Evolutionary conservation across 2,888 invertebrate species (phyloP).

Genomic region (Baronia brevicornis): DNA sequence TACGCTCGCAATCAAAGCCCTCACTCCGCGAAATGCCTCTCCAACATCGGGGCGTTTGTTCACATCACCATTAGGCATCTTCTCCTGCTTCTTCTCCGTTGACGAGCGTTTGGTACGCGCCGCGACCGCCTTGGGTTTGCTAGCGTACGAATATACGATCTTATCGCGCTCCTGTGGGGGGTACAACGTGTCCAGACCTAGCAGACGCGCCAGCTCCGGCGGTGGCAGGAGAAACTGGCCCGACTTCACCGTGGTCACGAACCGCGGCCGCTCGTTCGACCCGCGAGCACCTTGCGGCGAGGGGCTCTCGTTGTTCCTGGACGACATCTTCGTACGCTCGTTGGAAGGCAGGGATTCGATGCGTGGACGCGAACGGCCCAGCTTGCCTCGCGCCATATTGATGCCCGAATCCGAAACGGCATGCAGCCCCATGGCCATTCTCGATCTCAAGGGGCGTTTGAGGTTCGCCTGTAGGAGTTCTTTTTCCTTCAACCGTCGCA

Average conservation of each 20-base stretch:
- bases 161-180: conserved; percentile 39
- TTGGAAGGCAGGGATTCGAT: conserved; percentile 34
- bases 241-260: conserved; percentile 87
- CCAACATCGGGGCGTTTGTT: conserved; percentile 16
- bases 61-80: conserved; percentile 20
- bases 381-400: too few species aligned
- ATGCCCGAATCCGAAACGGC: conserved; percentile 78
- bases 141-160: conserved; percentile 79
- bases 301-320: conserved; percentile 36
- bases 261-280: conserved; percentile 76
- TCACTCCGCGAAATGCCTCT: conserved; percentile 32
- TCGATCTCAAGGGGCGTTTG: conserved; percentile 40
- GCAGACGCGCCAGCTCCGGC: conserved; percentile 79
- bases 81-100: conserved; percentile 24
- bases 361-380: conserved; percentile 48
- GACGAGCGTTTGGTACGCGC: conserved; percentile 31
- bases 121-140: conserved; percentile 75
- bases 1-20: conserved; percentile 48
- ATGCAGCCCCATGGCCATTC: conserved; percentile 38
- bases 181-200: conserved; percentile 72
- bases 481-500: conserved; percentile 80
- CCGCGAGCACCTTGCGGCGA: conserved; percentile 27
- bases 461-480: conserved; percentile 55
- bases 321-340: conserved; percentile 28
- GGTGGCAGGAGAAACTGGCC: conserved; percentile 88